Conservation (phyloP, 2,888 invertebrate species). For the Stomorhina lunata region DNA sequence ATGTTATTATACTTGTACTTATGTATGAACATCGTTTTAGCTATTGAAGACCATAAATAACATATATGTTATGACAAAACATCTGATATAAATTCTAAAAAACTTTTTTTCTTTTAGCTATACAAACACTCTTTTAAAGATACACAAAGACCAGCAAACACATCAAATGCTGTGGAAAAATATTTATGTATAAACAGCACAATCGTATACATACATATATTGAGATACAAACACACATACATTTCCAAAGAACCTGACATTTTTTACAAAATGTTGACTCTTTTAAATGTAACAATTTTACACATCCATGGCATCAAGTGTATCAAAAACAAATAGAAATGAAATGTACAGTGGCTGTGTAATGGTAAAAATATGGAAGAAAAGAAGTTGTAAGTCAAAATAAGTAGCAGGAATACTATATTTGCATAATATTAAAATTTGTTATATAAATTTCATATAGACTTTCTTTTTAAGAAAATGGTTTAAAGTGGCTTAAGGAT, state of each 20-base stretch:
- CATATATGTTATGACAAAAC: not conserved
- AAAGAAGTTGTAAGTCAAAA: no score
- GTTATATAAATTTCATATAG: no score
- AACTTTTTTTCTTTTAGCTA: not conserved
- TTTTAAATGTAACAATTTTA: conserved; percentile 3
- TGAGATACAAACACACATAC: not conserved
- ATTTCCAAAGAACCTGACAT: not conserved
- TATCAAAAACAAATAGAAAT: not conserved
- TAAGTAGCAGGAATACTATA: no score
- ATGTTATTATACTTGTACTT: no score
- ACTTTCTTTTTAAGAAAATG: no score
- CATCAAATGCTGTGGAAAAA: not conserved
- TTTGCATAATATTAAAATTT: no score
- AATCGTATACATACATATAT: not conserved
- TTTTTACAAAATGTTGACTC: not conserved
- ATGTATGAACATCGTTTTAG: not conserved
- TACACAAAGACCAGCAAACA: not conserved
- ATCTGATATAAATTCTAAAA: not conserved
- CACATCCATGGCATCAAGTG: not conserved
- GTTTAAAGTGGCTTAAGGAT: no score
- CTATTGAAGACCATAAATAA: not conserved
- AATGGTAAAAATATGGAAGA: no score
- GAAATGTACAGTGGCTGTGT: not conserved
- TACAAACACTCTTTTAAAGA: not conserved
- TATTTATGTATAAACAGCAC: not conserved